phyloP scores from a whole-genome alignment of 2,113 vertebrate species.

The Heloderma charlesbogerti region DNA sequence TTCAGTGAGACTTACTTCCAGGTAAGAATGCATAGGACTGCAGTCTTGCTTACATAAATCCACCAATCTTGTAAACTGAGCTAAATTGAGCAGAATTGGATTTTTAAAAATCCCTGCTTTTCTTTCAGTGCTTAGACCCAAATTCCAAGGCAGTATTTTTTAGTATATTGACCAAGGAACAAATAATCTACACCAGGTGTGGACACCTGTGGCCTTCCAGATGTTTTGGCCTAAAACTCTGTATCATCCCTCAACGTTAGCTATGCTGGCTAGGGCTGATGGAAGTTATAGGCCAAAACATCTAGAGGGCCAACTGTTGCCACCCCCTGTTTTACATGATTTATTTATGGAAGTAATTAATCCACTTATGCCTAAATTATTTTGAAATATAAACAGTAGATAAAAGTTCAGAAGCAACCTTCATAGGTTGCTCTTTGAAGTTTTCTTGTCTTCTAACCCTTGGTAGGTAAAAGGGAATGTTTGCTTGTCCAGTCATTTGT shows the following conservation, averaged over 20 bases:
- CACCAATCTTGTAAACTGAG: not conserved
- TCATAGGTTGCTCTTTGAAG: not conserved
- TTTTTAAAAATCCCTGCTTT: not conserved
- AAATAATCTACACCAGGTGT: not conserved
- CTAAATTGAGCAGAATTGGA: not conserved
- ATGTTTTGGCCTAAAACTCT: no score
- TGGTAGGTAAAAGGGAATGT: not conserved
- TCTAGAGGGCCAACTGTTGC: no score
- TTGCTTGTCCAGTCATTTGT: fast-evolving
- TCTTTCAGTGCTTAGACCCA: not conserved
- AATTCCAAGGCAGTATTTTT: not conserved
- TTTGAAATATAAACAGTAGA: not conserved
- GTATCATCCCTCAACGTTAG: no score
- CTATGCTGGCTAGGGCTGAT: no score
- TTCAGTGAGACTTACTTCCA: no score
- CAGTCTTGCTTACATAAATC: not conserved
- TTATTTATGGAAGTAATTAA: not conserved
- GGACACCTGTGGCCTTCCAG: no score
- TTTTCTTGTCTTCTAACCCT: not conserved
- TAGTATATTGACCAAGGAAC: not conserved
- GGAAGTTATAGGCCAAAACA: no score
- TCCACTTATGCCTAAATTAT: not conserved
- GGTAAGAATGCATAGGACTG: no score
- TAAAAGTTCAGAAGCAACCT: not conserved
- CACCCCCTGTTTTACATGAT: not conserved